phyloP scores from a whole-genome alignment of 2,113 vertebrate species.

The Piliocolobus tephrosceles region DNA sequence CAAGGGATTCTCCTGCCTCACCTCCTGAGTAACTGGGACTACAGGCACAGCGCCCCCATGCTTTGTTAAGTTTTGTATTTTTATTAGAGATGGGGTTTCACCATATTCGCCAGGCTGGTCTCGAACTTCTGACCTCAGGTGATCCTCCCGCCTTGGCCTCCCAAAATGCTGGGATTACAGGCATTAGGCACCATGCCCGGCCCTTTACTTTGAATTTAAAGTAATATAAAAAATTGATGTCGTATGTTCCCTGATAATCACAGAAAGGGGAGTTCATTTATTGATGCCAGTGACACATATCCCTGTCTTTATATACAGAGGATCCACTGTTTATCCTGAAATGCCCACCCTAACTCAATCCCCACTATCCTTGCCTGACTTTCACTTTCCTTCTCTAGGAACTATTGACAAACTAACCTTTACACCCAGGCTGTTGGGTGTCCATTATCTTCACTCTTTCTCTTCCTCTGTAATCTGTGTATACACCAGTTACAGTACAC shows the following conservation, averaged over 20 bases:
- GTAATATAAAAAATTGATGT: background rate
- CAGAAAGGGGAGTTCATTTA: background rate
- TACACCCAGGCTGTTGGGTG: background rate
- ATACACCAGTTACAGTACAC: background rate
- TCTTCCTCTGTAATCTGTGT: background rate
- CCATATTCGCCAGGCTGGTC: too few species aligned
- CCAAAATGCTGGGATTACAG: too few species aligned
- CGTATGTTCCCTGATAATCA: background rate
- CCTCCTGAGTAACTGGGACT: too few species aligned
- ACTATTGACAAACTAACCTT: background rate
- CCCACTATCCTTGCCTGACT: background rate
- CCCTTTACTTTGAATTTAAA: constrained; percentile 5
- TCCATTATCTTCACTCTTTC: background rate
- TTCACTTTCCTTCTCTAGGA: background rate
- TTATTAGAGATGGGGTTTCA: too few species aligned
- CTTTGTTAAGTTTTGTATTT: too few species aligned
- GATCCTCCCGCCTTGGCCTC: too few species aligned
- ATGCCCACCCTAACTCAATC: background rate
- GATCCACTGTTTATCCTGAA: background rate
- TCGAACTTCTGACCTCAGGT: too few species aligned
- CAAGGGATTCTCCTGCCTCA: too few species aligned
- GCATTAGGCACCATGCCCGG: too few species aligned
- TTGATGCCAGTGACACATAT: background rate
- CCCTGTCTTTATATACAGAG: background rate
- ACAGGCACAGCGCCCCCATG: too few species aligned